Percentiles rank a stretch among this genome's conserved stretches.
Evolutionary conservation across 2,113 vertebrate genomes (phyloP).

Genomic region (Okapia johnstoni): DNA sequence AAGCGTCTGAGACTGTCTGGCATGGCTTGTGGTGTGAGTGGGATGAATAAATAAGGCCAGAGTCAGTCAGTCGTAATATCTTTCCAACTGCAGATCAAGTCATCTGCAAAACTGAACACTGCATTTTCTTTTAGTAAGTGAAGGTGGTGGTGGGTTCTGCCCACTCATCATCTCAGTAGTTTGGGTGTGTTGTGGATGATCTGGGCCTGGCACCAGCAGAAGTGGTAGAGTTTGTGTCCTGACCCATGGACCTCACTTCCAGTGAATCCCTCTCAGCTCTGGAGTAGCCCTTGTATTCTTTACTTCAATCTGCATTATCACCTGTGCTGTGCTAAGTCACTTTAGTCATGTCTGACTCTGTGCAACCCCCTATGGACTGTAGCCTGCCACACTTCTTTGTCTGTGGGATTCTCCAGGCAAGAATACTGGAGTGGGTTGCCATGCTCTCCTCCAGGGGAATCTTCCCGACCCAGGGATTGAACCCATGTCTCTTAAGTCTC

Average conservation of each 20-base stretch:
- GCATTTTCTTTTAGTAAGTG: not conserved
- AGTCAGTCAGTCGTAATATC: not conserved
- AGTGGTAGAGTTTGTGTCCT: not conserved
- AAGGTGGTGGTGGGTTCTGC: not conserved
- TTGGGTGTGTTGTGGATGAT: not conserved
- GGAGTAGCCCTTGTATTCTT: not conserved
- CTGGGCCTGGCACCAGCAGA: not conserved
- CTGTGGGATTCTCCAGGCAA: not conserved
- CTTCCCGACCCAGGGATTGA: not conserved
- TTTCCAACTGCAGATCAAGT: not conserved
- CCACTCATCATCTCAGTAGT: not conserved
- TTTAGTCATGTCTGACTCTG: not conserved
- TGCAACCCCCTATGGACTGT: not conserved
- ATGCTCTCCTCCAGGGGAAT: not conserved
- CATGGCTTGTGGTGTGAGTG: not conserved
- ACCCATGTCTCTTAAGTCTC: not conserved
- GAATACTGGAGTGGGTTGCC: not conserved
- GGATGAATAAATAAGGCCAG: not conserved
- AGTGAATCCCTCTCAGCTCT: not conserved
- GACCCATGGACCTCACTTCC: not conserved
- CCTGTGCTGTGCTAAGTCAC: not conserved
- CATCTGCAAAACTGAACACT: not conserved
- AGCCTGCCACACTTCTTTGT: not conserved
- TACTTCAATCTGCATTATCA: not conserved
- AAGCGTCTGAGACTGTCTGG: conserved; percentile 23